Percentiles rank a stretch among this genome's conserved stretches.
Conservation (phyloP, 2,113 vertebrate genomes). For the Lota lota region DNA sequence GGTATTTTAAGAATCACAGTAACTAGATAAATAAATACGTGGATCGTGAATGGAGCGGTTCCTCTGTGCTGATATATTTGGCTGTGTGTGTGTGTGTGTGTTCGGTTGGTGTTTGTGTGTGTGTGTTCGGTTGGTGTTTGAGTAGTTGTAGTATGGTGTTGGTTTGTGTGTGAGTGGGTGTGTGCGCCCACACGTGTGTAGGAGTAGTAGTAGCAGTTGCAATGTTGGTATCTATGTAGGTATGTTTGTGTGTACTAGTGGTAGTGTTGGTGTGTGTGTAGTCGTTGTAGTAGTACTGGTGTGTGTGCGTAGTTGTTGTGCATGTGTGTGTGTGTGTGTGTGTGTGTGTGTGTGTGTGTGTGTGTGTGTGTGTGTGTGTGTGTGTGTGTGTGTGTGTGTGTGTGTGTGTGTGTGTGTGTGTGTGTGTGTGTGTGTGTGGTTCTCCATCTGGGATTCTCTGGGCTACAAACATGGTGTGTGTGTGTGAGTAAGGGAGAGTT, state of each 20-base stretch:
- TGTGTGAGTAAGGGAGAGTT: background rate
- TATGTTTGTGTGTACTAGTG: background rate
- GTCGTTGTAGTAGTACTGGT: too few relatives aligned
- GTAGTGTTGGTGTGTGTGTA: constrained; percentile 50
- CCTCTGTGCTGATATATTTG: too few relatives aligned
- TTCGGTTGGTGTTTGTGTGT: background rate
- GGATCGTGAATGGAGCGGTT: too few relatives aligned
- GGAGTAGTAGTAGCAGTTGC: too few relatives aligned
- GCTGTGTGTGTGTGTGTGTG: too few relatives aligned
- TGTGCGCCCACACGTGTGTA: constrained; percentile 15
- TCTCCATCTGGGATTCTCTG: background rate
- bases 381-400: constrained; percentile 54
- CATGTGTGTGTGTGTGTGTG: constrained; percentile 36
- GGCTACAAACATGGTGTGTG: background rate
- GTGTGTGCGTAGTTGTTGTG: too few relatives aligned
- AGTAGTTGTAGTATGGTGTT: constrained; percentile 3
- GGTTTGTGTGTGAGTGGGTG: constrained; percentile 39
- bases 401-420: constrained; percentile 49
- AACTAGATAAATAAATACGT: too few relatives aligned
- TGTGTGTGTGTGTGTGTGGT: constrained; percentile 3
- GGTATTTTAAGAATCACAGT: too few relatives aligned
- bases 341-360: constrained; percentile 55
- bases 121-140: constrained; percentile 35
- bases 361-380: constrained; percentile 44
- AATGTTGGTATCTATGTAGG: background rate